Evolutionary conservation across 2,797 vertebrate genomes (phyloP).

Genomic region (Tadarida brasiliensis): DNA sequence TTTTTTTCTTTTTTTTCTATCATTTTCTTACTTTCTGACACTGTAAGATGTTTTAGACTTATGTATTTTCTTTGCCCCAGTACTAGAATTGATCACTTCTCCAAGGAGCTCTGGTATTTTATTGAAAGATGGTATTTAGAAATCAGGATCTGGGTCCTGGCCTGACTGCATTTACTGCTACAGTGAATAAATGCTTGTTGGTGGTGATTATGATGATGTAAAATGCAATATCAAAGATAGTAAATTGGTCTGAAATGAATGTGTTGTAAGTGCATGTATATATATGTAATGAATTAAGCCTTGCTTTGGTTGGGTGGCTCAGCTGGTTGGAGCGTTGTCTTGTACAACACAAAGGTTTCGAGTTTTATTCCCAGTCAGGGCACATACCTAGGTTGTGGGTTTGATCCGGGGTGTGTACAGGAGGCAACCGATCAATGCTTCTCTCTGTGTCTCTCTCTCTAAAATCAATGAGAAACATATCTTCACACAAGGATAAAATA

Average conservation of each 20-base stretch:
- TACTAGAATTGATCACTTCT: neutral
- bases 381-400: neutral
- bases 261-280: neutral
- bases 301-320: no score
- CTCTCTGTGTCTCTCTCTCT: neutral
- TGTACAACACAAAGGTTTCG: neutral
- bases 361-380: neutral
- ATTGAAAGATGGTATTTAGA: slow-evolving; percentile 27
- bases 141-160: neutral
- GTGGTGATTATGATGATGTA: neutral
- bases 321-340: no score
- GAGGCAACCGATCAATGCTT: neutral
- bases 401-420: no score
- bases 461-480: neutral
- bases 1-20: neutral
- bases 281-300: neutral
- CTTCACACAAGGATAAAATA: neutral
- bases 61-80: neutral
- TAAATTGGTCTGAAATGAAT: neutral
- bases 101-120: neutral
- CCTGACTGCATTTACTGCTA: neutral
- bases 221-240: neutral
- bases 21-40: neutral
- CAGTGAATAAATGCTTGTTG: neutral
- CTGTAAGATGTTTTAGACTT: neutral